Conservation (phyloP, 92 coral and sea anemone species). For the Umimayanthus chanpuru region DNA sequence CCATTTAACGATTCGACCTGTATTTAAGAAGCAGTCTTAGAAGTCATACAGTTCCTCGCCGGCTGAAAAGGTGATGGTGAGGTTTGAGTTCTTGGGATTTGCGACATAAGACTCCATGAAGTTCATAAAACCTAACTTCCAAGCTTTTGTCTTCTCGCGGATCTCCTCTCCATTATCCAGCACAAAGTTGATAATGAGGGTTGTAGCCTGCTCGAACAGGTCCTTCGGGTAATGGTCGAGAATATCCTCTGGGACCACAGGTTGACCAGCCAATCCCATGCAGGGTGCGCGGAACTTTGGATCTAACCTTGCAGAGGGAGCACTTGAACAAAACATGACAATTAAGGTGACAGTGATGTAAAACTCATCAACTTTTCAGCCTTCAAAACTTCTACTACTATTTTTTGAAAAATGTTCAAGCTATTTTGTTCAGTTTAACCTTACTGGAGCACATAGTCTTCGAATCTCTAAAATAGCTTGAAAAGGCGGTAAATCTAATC, state of each 20-base stretch:
- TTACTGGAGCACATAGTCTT: no score
- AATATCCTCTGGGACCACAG: constrained; percentile 72
- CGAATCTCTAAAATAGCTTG: no score
- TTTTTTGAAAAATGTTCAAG: no score
- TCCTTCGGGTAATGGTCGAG: constrained; percentile 71
- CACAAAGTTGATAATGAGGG: constrained; percentile 76
- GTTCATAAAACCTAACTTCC: constrained; percentile 81
- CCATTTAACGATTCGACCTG: no score
- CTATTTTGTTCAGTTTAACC: no score
- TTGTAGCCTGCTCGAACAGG: constrained; percentile 62
- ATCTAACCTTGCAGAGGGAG: background rate
- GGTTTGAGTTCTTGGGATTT: constrained; percentile 50
- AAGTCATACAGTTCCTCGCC: background rate
- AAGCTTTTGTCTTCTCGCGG: constrained; percentile 78
- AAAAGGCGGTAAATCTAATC: no score
- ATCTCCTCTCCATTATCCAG: constrained; percentile 75
- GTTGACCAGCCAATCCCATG: constrained; percentile 76
- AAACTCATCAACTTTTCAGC: no score
- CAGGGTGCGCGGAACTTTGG: constrained; percentile 52
- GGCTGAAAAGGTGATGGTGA: constrained; percentile 59
- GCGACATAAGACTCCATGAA: constrained; percentile 69
- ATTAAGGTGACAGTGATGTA: background rate
- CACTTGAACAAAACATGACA: background rate
- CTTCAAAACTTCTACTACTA: background rate
- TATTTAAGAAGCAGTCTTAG: no score